phyloP scores from a whole-genome alignment of 2,113 vertebrate species.

The Willisornis vidua region DNA sequence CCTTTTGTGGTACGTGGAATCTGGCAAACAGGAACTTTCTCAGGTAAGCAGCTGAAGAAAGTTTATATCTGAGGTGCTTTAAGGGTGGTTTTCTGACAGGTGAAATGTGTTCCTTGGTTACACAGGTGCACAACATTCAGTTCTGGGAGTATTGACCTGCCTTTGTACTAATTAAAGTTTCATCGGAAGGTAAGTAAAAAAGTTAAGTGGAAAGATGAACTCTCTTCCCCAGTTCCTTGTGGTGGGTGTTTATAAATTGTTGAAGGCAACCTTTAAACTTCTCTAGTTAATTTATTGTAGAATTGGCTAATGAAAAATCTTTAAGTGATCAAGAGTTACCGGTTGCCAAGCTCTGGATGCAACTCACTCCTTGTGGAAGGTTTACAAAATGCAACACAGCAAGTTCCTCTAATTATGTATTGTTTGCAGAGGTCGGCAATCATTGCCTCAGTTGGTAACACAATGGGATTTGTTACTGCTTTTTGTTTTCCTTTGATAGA shows the following conservation, averaged over 20 bases:
- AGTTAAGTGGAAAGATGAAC: neutral
- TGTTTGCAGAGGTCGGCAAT: neutral
- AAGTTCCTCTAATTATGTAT: neutral
- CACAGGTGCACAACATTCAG: neutral
- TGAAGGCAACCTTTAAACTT: conserved; percentile 37
- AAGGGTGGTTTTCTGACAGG: neutral
- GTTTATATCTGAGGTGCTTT: neutral
- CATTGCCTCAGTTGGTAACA: neutral
- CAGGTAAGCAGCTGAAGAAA: conserved; percentile 55
- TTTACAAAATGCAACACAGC: neutral
- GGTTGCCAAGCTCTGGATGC: neutral
- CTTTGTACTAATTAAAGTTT: conserved; percentile 32
- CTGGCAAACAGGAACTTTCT: neutral
- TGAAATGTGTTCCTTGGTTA: conserved; percentile 13
- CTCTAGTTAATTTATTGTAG: neutral
- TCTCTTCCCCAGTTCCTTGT: neutral
- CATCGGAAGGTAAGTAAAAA: neutral
- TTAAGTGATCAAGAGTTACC: neutral
- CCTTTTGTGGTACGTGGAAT: neutral
- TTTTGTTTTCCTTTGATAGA: neutral
- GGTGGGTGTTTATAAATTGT: neutral
- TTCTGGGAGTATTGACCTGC: neutral
- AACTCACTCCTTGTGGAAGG: neutral
- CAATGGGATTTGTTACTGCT: neutral
- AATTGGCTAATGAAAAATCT: conserved; percentile 17